Evolutionary conservation across 2,888 invertebrate genomes (phyloP).

Genomic region (Conus canariensis): DNA sequence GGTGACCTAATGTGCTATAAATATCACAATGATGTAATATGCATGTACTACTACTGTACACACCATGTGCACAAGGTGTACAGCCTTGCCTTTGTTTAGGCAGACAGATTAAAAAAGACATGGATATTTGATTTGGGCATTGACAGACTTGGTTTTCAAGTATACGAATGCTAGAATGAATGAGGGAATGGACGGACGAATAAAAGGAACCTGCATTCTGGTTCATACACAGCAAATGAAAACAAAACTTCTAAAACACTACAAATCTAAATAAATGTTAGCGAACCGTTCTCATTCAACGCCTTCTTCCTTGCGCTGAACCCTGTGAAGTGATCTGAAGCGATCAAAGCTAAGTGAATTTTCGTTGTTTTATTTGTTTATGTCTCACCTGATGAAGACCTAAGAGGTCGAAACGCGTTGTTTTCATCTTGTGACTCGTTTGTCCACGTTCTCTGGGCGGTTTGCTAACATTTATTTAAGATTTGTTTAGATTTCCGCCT

Average conservation of each 20-base stretch:
- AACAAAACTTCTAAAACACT: no score
- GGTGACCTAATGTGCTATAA: constrained; percentile 34
- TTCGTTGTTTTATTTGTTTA: no score
- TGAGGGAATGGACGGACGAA: neutral
- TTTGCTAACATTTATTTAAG: no score
- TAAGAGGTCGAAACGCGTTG: no score
- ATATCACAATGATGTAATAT: constrained; percentile 32
- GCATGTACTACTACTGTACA: constrained; percentile 14
- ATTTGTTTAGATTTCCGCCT: no score
- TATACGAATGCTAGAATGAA: neutral
- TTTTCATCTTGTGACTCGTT: no score
- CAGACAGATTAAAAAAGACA: constrained; percentile 34
- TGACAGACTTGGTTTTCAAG: neutral
- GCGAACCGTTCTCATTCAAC: neutral
- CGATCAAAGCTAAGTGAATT: no score
- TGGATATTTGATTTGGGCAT: neutral
- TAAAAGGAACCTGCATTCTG: neutral
- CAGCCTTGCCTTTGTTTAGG: neutral
- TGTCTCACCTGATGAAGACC: no score
- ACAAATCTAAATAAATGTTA: no score
- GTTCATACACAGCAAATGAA: no score
- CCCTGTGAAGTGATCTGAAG: no score
- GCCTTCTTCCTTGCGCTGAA: neutral
- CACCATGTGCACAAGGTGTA: constrained; percentile 17
- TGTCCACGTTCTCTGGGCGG: no score